These are phyloP conservation scores for Phrynosoma platyrhinos DNA, from an alignment of 2,113 vertebrate genomes.

Conservation along the genomic window DNA sequence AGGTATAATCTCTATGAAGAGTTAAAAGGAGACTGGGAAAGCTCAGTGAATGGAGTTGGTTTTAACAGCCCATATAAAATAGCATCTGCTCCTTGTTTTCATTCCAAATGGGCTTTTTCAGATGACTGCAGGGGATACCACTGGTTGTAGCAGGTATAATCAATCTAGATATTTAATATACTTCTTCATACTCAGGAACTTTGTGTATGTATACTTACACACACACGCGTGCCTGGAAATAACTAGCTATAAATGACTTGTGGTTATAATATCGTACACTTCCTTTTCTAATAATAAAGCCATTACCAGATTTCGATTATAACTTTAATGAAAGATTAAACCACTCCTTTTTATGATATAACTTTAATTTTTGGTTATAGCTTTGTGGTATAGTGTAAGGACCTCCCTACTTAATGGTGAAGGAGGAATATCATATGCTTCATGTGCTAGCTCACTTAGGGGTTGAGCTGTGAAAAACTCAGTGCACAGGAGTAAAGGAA, in stretches of 20 bases:
- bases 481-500: too few relatives aligned
- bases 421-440: too few relatives aligned
- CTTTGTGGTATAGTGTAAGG: too few relatives aligned
- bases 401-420: too few relatives aligned
- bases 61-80: slow-evolving; percentile 64
- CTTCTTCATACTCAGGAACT: slow-evolving; percentile 52
- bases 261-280: too few relatives aligned
- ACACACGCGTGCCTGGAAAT: slow-evolving; percentile 55
- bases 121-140: slow-evolving; percentile 57
- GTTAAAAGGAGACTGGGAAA: slow-evolving; percentile 42
- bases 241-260: slow-evolving; percentile 25
- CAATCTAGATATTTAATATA: slow-evolving; percentile 71
- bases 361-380: too few relatives aligned
- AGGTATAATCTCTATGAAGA: slow-evolving; percentile 49
- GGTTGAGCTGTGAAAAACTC: too few relatives aligned
- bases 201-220: slow-evolving; percentile 36
- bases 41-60: slow-evolving; percentile 35
- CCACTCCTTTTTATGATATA: too few relatives aligned
- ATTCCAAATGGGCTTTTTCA: slow-evolving; percentile 62
- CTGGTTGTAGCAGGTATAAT: slow-evolving; percentile 54
- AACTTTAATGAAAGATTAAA: too few relatives aligned
- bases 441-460: too few relatives aligned
- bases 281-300: too few relatives aligned
- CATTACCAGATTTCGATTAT: too few relatives aligned
- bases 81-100: slow-evolving; percentile 64